Percentiles rank a stretch among this genome's conserved stretches.
phyloP scores from a whole-genome alignment of 1,140 invertebrate genomes.

The Drosophila truncata region DNA sequence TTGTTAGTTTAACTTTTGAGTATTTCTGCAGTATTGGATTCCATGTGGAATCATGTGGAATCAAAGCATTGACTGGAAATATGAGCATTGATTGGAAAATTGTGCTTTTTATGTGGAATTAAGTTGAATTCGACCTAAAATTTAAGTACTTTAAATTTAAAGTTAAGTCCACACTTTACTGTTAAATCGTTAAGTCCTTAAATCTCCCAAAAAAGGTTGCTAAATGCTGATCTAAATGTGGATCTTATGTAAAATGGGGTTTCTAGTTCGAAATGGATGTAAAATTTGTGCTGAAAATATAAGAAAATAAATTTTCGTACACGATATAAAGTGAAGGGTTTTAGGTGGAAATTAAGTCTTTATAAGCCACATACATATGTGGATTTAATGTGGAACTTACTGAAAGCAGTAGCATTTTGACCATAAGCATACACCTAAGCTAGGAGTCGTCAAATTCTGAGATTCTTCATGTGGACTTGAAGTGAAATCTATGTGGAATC shows the following conservation, averaged over 20 bases:
- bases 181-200: neutral
- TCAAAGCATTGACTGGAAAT: too few species aligned
- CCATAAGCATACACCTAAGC: too few species aligned
- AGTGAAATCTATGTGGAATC: neutral
- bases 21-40: too few species aligned
- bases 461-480: neutral
- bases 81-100: too few species aligned
- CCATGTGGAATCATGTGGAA: neutral
- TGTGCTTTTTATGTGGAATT: neutral
- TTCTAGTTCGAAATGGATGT: neutral
- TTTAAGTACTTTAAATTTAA: too few species aligned
- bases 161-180: neutral
- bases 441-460: neutral
- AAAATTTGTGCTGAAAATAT: neutral
- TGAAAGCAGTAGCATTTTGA: rapidly evolving
- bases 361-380: neutral
- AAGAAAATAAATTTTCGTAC: neutral
- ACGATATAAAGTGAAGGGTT: neutral
- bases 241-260: neutral
- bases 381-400: neutral
- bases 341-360: neutral
- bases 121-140: neutral
- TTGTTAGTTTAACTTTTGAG: neutral
- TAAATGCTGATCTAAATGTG: neutral
- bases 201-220: neutral